Percentiles rank a stretch among this genome's conserved stretches.
Conservation (phyloP, 2,888 invertebrate genomes). For the Omphaloscelis lunosa region DNA sequence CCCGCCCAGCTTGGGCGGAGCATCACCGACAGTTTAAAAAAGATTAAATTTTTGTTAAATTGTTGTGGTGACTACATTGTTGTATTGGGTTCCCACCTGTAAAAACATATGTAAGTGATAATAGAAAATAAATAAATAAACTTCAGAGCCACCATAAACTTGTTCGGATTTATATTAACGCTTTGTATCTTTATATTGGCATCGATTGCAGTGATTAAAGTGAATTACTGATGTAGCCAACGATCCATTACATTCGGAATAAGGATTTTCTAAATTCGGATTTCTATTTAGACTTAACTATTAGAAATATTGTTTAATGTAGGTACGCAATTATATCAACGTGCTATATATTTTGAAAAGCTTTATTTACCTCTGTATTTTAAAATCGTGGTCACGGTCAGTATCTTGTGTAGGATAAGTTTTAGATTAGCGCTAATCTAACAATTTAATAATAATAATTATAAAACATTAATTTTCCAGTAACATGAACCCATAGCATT, state of each 20-base stretch:
- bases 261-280: constrained; percentile 11
- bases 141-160: neutral
- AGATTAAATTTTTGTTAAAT: too few relatives aligned
- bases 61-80: too few relatives aligned
- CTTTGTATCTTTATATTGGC: constrained; percentile 9
- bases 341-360: neutral
- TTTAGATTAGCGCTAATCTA: too few relatives aligned
- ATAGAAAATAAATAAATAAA: too few relatives aligned
- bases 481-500: too few relatives aligned
- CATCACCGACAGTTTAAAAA: too few relatives aligned
- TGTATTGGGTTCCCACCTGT: too few relatives aligned
- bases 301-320: neutral
- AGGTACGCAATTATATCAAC: neutral
- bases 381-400: neutral
- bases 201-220: neutral
- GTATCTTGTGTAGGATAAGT: too few relatives aligned
- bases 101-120: too few relatives aligned
- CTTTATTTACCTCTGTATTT: neutral
- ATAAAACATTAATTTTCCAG: too few relatives aligned
- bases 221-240: constrained; percentile 12
- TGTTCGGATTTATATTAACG: neutral
- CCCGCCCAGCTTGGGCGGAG: too few relatives aligned
- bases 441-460: too few relatives aligned
- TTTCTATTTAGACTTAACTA: constrained; percentile 15
- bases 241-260: neutral